Conservation (phyloP, 2,113 vertebrate genomes). For the Okapia johnstoni region DNA sequence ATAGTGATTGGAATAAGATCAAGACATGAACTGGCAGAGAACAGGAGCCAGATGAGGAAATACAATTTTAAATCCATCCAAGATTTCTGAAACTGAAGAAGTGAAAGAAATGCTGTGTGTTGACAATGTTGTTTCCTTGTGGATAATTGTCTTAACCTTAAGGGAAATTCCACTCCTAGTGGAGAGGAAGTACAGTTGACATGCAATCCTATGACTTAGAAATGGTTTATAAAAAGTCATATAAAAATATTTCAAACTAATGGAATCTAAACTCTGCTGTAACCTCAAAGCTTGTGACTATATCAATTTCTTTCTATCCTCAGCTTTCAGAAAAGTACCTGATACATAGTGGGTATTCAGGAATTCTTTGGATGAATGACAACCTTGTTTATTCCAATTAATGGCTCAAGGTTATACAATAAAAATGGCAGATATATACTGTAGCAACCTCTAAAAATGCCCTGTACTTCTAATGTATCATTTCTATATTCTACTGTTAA, state of each 20-base stretch:
- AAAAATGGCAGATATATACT: background rate
- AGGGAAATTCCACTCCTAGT: background rate
- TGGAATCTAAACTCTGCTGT: background rate
- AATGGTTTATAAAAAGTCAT: background rate
- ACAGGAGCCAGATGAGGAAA: background rate
- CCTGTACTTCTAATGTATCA: background rate
- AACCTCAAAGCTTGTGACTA: background rate
- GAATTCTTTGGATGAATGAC: background rate
- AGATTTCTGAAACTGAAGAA: background rate
- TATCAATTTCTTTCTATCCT: background rate
- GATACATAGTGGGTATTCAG: background rate
- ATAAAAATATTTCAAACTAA: background rate
- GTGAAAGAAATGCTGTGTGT: background rate
- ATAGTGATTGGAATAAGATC: background rate
- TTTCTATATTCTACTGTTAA: background rate
- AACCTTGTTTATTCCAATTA: background rate
- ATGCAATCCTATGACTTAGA: background rate
- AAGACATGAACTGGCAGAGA: background rate
- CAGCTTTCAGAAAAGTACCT: background rate
- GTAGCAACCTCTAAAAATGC: slow-evolving; percentile 1
- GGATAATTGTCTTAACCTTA: background rate
- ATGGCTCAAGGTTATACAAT: background rate
- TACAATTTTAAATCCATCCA: background rate
- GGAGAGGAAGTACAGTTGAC: background rate
- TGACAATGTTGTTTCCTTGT: background rate